These are phyloP conservation scores for Polydrusus pterygomalis DNA, from an alignment of 2,888 invertebrate species.

Conservation along the genomic window DNA sequence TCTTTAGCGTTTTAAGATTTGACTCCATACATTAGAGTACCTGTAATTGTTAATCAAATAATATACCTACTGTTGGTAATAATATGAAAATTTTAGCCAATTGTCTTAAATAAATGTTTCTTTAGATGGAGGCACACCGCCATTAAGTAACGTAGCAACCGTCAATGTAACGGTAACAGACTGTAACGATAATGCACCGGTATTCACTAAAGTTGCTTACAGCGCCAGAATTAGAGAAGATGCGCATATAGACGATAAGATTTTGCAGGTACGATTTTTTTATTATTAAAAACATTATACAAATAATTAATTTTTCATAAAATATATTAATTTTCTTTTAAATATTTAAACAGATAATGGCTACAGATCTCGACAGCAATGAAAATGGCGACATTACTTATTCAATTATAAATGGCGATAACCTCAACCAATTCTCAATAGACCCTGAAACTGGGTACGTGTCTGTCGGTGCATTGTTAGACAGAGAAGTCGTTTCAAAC, in stretches of 20 bases:
- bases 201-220: slow-evolving; percentile 86
- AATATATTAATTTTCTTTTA: slow-evolving; percentile 44
- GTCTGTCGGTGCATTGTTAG: slow-evolving; percentile 82
- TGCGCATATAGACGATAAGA: slow-evolving; percentile 81
- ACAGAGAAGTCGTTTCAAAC: slow-evolving; percentile 86
- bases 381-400: slow-evolving; percentile 88
- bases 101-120: not conserved
- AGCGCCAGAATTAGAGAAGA: slow-evolving; percentile 87
- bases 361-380: slow-evolving; percentile 89
- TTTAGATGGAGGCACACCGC: slow-evolving; percentile 88
- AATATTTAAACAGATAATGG: slow-evolving; percentile 77
- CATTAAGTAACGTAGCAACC: slow-evolving; percentile 90
- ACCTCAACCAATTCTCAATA: slow-evolving; percentile 84
- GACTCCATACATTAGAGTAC: too few relatives aligned
- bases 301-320: not conserved
- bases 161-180: slow-evolving; percentile 90
- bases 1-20: too few relatives aligned
- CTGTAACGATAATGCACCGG: slow-evolving; percentile 91
- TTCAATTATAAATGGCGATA: slow-evolving; percentile 85
- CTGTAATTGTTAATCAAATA: too few relatives aligned
- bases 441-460: slow-evolving; percentile 86
- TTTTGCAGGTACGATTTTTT: slow-evolving; percentile 78
- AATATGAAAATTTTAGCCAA: too few relatives aligned
- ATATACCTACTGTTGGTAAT: too few relatives aligned
- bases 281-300: not conserved